Percentiles rank a stretch among this genome's conserved stretches.
phyloP scores from a whole-genome alignment of 2,888 invertebrate genomes.

The Fabriciana adippe region DNA sequence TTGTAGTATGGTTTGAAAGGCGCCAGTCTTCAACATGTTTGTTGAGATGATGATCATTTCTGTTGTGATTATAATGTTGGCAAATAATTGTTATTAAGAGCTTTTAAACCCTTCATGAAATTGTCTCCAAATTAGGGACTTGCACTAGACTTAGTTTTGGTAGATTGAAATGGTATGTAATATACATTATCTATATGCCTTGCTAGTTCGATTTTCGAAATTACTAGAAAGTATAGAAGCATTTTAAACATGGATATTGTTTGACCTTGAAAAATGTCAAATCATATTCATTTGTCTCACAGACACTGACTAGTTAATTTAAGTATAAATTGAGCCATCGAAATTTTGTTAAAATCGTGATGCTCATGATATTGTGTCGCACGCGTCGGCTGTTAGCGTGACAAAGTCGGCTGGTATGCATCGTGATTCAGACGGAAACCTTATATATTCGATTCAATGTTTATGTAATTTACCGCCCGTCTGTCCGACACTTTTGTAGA shows the following conservation, averaged over 20 bases:
- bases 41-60: slow-evolving; percentile 25
- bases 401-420: slow-evolving; percentile 78
- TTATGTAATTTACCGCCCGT: slow-evolving; percentile 68
- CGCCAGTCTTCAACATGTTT: slow-evolving; percentile 26
- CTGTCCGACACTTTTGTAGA: slow-evolving; percentile 68
- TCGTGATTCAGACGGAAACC: slow-evolving; percentile 80
- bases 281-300: slow-evolving; percentile 3
- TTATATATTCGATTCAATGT: slow-evolving; percentile 70
- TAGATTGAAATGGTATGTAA: too few relatives aligned
- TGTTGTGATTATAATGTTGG: slow-evolving; percentile 13
- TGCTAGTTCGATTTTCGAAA: neutral
- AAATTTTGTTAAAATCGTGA: slow-evolving; percentile 63
- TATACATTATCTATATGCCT: too few relatives aligned
- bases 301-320: slow-evolving; percentile 9
- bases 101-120: neutral
- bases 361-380: slow-evolving; percentile 69
- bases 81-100: neutral
- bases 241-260: neutral
- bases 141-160: neutral
- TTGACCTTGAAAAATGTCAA: slow-evolving; percentile 17
- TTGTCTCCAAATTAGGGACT: neutral
- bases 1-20: slow-evolving; percentile 46
- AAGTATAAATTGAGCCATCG: slow-evolving; percentile 39
- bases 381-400: slow-evolving; percentile 65
- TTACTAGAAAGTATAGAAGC: neutral